phyloP scores from a whole-genome alignment of 1,140 invertebrate genomes.

The Bombus balteatus region DNA sequence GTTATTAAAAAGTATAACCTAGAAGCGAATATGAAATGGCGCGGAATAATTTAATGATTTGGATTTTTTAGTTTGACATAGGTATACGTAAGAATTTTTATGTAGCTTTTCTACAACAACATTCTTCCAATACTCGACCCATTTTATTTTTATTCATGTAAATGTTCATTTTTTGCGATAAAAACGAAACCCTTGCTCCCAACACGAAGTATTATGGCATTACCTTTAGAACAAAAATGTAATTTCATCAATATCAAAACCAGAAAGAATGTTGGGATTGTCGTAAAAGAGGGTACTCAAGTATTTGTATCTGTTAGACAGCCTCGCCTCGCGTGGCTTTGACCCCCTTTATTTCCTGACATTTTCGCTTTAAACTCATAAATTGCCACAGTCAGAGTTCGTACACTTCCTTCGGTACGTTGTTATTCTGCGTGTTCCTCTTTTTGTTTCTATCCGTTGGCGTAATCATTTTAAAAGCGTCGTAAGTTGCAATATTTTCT shows the following conservation, averaged over 20 bases:
- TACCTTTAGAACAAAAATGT: constrained; percentile 6
- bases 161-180: background rate
- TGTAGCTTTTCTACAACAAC: too few species aligned
- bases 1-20: background rate
- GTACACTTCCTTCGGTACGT: background rate
- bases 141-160: background rate
- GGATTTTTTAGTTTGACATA: background rate
- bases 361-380: constrained; percentile 58
- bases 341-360: constrained; percentile 35
- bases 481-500: constrained; percentile 7
- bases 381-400: constrained; percentile 52
- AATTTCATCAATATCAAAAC: constrained; percentile 46
- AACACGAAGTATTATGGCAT: background rate
- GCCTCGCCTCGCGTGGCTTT: background rate
- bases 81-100: background rate
- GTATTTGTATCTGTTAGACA: constrained; percentile 66
- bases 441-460: background rate
- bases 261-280: constrained; percentile 15
- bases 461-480: constrained; percentile 38
- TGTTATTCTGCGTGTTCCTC: background rate
- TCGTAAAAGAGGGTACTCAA: constrained; percentile 51
- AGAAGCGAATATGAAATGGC: background rate
- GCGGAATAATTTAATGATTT: constrained; percentile 9
- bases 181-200: background rate
- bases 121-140: background rate